phyloP scores from a whole-genome alignment of 2,888 invertebrate genomes.

The Beris chalybata region DNA sequence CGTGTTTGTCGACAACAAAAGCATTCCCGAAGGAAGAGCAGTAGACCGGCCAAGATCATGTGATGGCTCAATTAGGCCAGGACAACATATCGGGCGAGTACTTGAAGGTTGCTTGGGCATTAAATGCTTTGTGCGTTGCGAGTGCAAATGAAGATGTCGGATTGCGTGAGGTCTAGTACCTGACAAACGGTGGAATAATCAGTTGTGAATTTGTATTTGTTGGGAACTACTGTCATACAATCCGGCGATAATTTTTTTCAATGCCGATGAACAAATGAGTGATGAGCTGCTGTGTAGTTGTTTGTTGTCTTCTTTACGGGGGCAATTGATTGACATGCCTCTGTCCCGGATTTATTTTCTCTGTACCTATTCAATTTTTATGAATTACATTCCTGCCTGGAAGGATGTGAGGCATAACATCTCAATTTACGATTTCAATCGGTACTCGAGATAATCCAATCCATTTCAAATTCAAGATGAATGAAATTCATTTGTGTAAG shows the following conservation, averaged over 20 bases:
- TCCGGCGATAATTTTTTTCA: too few species aligned
- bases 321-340: conserved; percentile 12
- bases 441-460: too few species aligned
- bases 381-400: conserved; percentile 25
- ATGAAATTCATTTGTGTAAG: too few species aligned
- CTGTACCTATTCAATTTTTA: conserved; percentile 19
- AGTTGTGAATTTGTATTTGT: conserved; percentile 22
- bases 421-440: conserved; percentile 1
- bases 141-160: conserved; percentile 16
- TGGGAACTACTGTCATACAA: conserved; percentile 14
- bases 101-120: conserved; percentile 16
- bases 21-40: conserved; percentile 20
- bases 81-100: conserved; percentile 14
- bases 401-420: background rate
- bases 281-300: too few species aligned
- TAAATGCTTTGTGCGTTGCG: conserved; percentile 4
- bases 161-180: conserved; percentile 28
- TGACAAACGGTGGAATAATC: conserved; percentile 25
- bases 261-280: too few species aligned
- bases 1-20: conserved; percentile 19
- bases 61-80: conserved; percentile 31
- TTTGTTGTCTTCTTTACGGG: too few species aligned
- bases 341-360: conserved; percentile 19
- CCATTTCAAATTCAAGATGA: too few species aligned
- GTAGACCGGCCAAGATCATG: conserved; percentile 22